Base-by-base conservation (phyloP, 1,140 invertebrate species). In the Diabrotica virgifera region DNA sequence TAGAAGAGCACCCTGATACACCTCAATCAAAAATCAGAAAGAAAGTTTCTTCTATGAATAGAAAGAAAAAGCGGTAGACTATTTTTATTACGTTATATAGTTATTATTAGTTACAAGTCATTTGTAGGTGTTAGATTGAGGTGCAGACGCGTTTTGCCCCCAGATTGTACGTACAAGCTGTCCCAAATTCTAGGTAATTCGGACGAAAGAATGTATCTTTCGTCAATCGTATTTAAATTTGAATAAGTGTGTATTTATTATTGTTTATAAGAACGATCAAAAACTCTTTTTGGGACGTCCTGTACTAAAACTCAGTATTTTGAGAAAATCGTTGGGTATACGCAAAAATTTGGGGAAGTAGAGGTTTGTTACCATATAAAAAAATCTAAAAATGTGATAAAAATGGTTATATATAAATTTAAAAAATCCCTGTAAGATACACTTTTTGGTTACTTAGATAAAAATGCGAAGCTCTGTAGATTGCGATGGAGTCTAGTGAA, bases 11-110 rank as follows among this genome's bases (percentile, higher is more conserved):
- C 35, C 67, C 58, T 51, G 62, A 62, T 38, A 66, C 70, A 8
- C 70, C 74, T 36, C 68, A 69, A 24, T 67, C 68, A 38, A 75
- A 72, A 63, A 72, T 73, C 13, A 70, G 68, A 40, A 77, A 70
- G 63, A 77, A 72, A 60, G 55, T 61, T 36, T 5, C 40, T 46
- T 10, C 40, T 54, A 58, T 63, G 36, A 68, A 65, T n/a, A 58
- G 38, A 11, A 36, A 58, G 36, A 58, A 51, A 37, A 57, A 52
- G 11, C 59, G 56, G 59, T 62, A 57, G 46, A n/a, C 50, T 13
- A 37, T 11, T 9, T 59, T 60, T 36, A 13, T 14, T 24, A n/a
- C 5, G 35, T 35, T 59, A 51, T 51, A 24, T 60, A 60, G 50
- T 60, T 60, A 60, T 51, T 60, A 14, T 60, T 60, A 60, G 59